Conservation (phyloP, 2,113 vertebrate genomes). For the Heteronetta atricapilla region DNA sequence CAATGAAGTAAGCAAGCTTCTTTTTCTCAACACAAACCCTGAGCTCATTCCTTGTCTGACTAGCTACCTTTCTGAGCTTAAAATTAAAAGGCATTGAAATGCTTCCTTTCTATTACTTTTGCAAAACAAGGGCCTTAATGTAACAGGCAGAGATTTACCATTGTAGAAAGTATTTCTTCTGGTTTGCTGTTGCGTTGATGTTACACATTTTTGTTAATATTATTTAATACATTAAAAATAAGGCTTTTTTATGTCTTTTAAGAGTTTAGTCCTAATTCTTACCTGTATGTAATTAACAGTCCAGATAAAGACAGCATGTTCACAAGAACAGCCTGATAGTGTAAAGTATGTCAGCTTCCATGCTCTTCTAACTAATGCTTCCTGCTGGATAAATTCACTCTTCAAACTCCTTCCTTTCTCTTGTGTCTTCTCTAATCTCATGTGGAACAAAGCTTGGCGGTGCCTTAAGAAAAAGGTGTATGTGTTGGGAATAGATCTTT, state of each 20-base stretch:
- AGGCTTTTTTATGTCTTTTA: background rate
- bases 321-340: background rate
- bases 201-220: background rate
- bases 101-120: background rate
- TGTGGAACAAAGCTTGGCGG: background rate
- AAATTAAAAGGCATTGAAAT: background rate
- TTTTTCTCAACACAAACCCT: background rate
- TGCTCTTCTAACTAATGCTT: background rate
- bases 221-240: background rate
- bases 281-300: background rate
- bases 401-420: background rate
- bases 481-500: background rate
- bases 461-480: background rate
- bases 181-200: background rate
- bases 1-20: slow-evolving; percentile 82
- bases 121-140: background rate
- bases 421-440: background rate
- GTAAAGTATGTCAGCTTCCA: background rate
- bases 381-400: background rate
- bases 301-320: background rate
- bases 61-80: background rate
- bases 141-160: background rate
- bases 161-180: background rate
- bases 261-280: background rate
- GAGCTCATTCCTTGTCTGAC: background rate